Conservation (phyloP, 1,140 invertebrate genomes). For the Drosophila kanapiae region DNA sequence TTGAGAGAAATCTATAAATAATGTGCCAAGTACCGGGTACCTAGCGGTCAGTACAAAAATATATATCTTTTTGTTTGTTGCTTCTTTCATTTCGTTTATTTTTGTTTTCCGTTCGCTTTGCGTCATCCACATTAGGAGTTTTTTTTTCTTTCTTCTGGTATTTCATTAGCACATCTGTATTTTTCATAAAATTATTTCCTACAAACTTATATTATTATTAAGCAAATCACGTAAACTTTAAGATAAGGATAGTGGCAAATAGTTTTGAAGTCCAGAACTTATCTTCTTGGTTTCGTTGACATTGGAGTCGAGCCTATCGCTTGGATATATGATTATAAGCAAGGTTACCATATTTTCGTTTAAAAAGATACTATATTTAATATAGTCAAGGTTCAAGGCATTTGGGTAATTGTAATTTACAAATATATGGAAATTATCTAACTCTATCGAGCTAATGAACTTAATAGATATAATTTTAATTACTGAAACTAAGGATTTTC, state of each 20-base stretch:
- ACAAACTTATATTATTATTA: conserved; percentile 1
- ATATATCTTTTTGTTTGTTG: conserved; percentile 33
- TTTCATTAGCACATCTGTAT: conserved; percentile 45
- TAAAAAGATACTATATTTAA: background rate
- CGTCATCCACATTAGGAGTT: conserved; percentile 47
- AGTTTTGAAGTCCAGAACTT: conserved; percentile 23
- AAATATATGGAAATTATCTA: background rate
- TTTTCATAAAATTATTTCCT: conserved; percentile 12
- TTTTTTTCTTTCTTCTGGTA: conserved; percentile 28
- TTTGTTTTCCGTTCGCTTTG: conserved; percentile 26
- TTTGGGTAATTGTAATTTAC: conserved; percentile 8
- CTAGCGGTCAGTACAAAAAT: conserved; percentile 5
- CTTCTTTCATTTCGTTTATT: conserved; percentile 26
- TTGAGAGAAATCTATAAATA: conserved; percentile 31
- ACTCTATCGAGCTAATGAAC: no score
- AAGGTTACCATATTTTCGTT: background rate
- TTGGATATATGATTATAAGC: conserved; percentile 1
- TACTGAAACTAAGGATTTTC: background rate
- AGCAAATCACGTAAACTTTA: background rate
- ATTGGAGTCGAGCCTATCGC: conserved; percentile 6
- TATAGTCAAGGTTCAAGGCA: background rate
- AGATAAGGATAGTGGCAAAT: conserved; percentile 29
- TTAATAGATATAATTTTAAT: background rate
- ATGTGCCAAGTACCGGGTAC: conserved; percentile 21
- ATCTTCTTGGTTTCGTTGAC: conserved; percentile 10